phyloP scores from a whole-genome alignment of 2,888 invertebrate species.

The Dexiosoma caninum region DNA sequence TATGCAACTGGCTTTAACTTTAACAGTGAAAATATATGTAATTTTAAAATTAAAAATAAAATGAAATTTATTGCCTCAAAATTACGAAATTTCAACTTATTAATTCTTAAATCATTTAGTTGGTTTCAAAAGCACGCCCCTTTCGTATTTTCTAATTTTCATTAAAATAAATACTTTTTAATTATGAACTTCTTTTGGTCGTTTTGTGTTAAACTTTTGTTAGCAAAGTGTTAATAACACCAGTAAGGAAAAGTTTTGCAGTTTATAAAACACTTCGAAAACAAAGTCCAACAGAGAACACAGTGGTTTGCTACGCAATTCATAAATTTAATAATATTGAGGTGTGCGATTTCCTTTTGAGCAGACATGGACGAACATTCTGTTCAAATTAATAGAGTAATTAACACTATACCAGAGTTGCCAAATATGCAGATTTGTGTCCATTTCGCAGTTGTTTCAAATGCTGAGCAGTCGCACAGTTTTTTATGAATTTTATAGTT shows the following conservation, averaged over 20 bases:
- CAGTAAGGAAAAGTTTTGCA: conserved; percentile 40
- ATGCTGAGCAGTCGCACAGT: no score
- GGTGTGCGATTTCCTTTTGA: no score
- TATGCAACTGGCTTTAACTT: not conserved
- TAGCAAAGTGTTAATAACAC: conserved; percentile 19
- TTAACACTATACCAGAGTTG: no score
- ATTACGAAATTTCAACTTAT: no score
- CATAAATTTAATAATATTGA: no score
- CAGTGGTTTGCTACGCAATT: conserved; percentile 18
- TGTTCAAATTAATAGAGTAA: no score
- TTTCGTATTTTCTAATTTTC: not conserved
- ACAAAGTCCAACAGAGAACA: not conserved
- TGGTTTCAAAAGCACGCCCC: no score
- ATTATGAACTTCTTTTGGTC: conserved; percentile 8
- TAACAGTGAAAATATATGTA: no score
- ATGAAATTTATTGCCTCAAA: conserved; percentile 5
- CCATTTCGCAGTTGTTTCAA: no score
- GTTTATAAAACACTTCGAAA: conserved; percentile 47
- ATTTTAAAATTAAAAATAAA: not conserved
- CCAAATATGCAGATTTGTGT: no score
- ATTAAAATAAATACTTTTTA: conserved; percentile 4
- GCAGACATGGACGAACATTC: no score
- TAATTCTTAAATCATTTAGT: not conserved
- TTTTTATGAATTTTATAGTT: no score
- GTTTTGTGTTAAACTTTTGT: not conserved